Base-by-base conservation (phyloP, 2,113 vertebrate species). In the Pachyramphus minor region DNA sequence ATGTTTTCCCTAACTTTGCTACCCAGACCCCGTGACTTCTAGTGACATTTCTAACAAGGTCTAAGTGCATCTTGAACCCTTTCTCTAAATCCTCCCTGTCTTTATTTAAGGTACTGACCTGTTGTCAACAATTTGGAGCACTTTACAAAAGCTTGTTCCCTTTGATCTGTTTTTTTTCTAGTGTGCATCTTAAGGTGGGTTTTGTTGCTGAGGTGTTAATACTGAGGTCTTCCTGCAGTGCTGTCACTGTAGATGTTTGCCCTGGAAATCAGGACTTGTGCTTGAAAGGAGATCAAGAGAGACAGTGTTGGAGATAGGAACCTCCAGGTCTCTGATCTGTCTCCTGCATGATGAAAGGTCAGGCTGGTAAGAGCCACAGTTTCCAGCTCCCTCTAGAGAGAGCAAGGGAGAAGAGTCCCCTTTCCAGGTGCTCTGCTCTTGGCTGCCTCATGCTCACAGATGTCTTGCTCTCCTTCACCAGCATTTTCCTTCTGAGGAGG, bases 321-420 rank as follows among this genome's bases (percentile, higher is more conserved):
- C 12, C 33, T 73, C 14, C 39, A 68, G 49, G 28, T 56, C 30
- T 60, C 25, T 78, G 56, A 7, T 27, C 18, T 44, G 13, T 87
- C 42, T 37, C 41, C 15, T 69, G 59, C 31, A 35, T 75, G 67
- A 41, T 7, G 2, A 4, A 7, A 44, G 50, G 52, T 81, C 5
- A 0, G 68, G 39, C 69, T 84, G 76, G 33, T 72, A 27, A n/a
- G 47, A 33, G 15, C 52, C 31, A 0, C 0, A 11, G 80, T 41
- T 87, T 60, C 60, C 79, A 94, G 89, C 94, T 96, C 89, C 73
- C 47, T 85, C 82, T 79, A 73, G 82, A 90, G 84, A 94, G 63
- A 53, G 20, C 74, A 56, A 41, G 66, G 19, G 72, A 49, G 60
- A 67, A 44, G 80, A 74, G 52, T 67, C 33, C 23, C 39, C 27